Evolutionary conservation across 2,888 invertebrate species (phyloP), one percentile per base, ranked within the genome.

Genomic region (Baronia brevicornis): DNA sequence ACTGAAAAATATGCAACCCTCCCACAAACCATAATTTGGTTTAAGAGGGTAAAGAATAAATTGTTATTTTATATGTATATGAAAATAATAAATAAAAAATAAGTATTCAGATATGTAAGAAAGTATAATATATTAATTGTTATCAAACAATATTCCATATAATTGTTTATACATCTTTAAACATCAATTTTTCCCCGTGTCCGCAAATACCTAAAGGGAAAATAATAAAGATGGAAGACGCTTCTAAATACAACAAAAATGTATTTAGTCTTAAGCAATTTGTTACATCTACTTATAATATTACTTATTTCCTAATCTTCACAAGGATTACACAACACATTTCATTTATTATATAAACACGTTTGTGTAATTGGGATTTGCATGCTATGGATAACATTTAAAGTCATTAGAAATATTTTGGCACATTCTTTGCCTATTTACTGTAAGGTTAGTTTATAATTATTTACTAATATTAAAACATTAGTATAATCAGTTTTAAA

Each of bases 201-300:
- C 46, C 38, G 52, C 48, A 43, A 56, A 39, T 63, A 60, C 57
- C 71, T 75, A 75, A 68, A 59, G 74, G 65, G 67, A 74, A 77
- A 65, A 71, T 44, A 62, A 75, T 58, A 74, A 73, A 77, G 78
- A 72, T 84, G 82, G 82, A 84, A 84, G 82, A 84, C 82, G 82
- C 80, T 67, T 61, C 77, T 80, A 82, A 78, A 77, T 78, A 84
- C 79, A 84, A 80, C 82, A 79, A 74, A 72, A 69, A 69, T 70
- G 64, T 77, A 73, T 77, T 75, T 74, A 64, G 60, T 60, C 61
- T 69, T 68, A 70, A 77, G 73, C 70, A 65, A 65, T 72, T 58
- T 64, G 60, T 48, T 49, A 51, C 51, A 44, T 60, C 68, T 67
- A 67, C 60, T n/a, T 62, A 69, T 69, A 72, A 74, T 79, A 80